Base-by-base conservation (phyloP, 2,113 vertebrate species). In the Orthochromis malagaraziensis region DNA sequence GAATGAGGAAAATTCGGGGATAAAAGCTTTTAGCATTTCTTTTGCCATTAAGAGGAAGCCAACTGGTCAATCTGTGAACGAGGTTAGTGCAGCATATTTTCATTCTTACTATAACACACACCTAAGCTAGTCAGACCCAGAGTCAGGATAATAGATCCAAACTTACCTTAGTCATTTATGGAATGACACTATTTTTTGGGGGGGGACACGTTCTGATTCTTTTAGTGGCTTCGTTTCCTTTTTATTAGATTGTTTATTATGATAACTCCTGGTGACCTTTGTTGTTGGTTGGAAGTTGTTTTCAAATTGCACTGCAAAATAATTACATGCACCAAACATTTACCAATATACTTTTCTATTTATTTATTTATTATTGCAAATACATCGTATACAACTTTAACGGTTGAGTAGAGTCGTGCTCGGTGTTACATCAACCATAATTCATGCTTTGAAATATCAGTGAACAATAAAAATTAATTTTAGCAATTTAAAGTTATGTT, bases 11-110 rank as follows among this genome's bases (percentile, higher is more conserved):
- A 75, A 86, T 21, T 47, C 51, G 17, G 45, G 85, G 68, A 91
- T 86, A 81, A 81, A 93, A 84, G 83, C 83, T 86, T 91, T 91
- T 49, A 89, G 75, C 6, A 17, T 82, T 88, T 90, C 80, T 83
- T 70, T 77, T 35, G 26, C 81, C 6, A 7, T 87, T 53, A 85
- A 57, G 33, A 70, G 47, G 45, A 81, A 79, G 75, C 83, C 5
- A 24, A 83, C 68, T 80, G 88, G 55, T 11, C 81, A 87, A 88
- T 90, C 35, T 24, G 24, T 4, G 14, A 47, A 19, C 8, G 9
- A 16, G 60, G 51, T 14, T 42, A 73, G 49, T 47, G 14, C 68
- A 17, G 40, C 24, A 26, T 10, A 82, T 6, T 77, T 77, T 7
- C 10, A 3, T 77, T 77, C 6, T 77, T 77, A 13, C 45, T 51